Conservation (phyloP, 2,113 vertebrate species). For the Toxotes jaculatrix region DNA sequence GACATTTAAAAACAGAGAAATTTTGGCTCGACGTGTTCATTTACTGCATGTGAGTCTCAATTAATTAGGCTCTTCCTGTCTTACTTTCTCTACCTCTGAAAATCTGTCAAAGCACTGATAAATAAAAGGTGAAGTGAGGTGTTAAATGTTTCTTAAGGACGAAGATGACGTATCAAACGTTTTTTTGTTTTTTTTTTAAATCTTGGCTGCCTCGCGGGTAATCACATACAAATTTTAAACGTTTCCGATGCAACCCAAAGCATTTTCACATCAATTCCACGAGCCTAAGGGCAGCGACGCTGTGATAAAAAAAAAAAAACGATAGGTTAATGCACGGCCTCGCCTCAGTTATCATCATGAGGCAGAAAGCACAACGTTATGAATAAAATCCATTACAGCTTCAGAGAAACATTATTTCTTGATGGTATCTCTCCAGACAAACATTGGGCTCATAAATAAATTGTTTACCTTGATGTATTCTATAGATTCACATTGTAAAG, state of each 20-base stretch:
- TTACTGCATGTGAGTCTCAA: too few relatives aligned
- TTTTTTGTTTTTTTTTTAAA: too few relatives aligned
- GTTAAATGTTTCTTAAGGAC: background rate
- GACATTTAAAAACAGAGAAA: too few relatives aligned
- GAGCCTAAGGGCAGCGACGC: background rate
- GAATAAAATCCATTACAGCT: slow-evolving; percentile 7
- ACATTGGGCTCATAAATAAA: background rate
- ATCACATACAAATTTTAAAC: background rate
- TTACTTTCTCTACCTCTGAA: too few relatives aligned
- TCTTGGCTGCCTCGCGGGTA: background rate
- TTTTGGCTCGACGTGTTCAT: too few relatives aligned
- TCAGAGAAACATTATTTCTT: background rate
- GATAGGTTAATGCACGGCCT: background rate
- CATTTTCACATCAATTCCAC: background rate
- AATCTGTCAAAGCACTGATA: background rate
- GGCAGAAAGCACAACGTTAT: slow-evolving; percentile 8
- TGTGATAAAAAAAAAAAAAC: slow-evolving; percentile 8
- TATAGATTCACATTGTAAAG: background rate
- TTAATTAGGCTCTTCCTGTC: too few relatives aligned
- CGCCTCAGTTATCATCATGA: background rate
- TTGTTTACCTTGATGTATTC: background rate
- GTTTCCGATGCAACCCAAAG: background rate
- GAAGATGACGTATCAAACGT: background rate
- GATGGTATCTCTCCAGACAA: too few relatives aligned
- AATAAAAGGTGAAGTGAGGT: background rate